phyloP scores from a whole-genome alignment of 2,797 vertebrate genomes.

The Halcyon badia region DNA sequence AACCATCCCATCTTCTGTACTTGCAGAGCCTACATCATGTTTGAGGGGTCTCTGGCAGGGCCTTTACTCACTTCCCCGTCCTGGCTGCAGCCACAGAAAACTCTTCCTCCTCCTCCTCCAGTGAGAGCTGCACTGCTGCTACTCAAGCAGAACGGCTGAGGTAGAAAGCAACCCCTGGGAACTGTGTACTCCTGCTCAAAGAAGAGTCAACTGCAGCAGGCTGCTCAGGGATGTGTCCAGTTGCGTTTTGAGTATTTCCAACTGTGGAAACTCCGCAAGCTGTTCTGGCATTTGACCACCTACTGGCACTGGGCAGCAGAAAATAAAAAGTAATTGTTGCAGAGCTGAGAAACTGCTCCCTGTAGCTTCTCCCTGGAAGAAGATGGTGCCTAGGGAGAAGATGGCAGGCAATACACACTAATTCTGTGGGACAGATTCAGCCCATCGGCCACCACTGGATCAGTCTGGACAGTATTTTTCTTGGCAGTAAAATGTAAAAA shows the following conservation, averaged over 20 bases:
- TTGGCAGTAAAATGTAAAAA: background rate
- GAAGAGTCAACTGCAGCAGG: background rate
- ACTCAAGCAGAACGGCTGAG: accelerated
- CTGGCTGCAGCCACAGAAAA: background rate
- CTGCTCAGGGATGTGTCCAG: background rate
- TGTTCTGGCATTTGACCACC: background rate
- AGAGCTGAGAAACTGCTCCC: background rate
- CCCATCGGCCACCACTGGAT: background rate
- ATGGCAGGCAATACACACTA: background rate
- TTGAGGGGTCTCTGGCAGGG: background rate
- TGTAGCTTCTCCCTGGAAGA: background rate
- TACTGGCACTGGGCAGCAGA: background rate
- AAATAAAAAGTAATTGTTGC: background rate
- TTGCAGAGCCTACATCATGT: background rate
- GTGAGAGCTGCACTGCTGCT: background rate
- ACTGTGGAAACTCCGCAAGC: background rate
- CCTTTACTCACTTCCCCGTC: background rate
- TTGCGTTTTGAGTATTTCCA: background rate
- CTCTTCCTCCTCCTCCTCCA: background rate
- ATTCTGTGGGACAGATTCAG: background rate
- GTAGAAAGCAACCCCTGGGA: background rate
- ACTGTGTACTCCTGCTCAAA: background rate
- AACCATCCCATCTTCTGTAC: background rate
- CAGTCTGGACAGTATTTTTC: background rate
- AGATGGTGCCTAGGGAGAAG: background rate